Evolutionary conservation across 2,113 vertebrate species (phyloP).

Genomic region (Passer domesticus): DNA sequence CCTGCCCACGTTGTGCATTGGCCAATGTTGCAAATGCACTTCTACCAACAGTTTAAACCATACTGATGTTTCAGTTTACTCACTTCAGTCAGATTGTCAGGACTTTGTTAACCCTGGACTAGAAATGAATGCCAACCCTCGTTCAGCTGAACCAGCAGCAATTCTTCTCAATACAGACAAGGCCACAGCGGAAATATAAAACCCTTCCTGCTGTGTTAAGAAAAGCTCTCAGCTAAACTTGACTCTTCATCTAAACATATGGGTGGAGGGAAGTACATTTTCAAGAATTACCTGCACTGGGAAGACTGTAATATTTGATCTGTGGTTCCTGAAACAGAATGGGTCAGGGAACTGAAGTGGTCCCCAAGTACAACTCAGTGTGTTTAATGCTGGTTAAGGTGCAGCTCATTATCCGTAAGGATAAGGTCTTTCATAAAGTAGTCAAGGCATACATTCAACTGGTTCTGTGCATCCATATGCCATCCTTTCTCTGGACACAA

Average conservation of each 20-base stretch:
- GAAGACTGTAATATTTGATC: conserved; percentile 31
- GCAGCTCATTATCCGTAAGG: neutral
- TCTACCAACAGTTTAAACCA: neutral
- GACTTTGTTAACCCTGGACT: neutral
- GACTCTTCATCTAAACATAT: neutral
- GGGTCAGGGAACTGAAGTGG: neutral
- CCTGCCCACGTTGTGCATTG: neutral
- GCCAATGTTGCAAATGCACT: neutral
- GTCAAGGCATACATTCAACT: neutral
- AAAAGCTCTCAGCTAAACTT: conserved; percentile 21
- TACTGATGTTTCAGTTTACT: neutral
- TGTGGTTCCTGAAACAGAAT: conserved; percentile 6
- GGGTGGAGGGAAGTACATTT: neutral
- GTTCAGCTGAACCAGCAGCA: conserved; percentile 18
- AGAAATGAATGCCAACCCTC: neutral
- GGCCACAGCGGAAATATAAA: neutral
- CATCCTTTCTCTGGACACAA: conserved; percentile 9
- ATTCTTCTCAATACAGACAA: conserved; percentile 20
- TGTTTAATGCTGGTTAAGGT: neutral
- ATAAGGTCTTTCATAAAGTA: neutral
- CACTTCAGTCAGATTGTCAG: neutral
- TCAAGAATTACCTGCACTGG: neutral
- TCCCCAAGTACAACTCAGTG: neutral
- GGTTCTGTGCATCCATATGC: neutral
- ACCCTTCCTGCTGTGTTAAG: conserved; percentile 11